phyloP scores from a whole-genome alignment of 2,797 vertebrate genomes.

The Fringilla coelebs region DNA sequence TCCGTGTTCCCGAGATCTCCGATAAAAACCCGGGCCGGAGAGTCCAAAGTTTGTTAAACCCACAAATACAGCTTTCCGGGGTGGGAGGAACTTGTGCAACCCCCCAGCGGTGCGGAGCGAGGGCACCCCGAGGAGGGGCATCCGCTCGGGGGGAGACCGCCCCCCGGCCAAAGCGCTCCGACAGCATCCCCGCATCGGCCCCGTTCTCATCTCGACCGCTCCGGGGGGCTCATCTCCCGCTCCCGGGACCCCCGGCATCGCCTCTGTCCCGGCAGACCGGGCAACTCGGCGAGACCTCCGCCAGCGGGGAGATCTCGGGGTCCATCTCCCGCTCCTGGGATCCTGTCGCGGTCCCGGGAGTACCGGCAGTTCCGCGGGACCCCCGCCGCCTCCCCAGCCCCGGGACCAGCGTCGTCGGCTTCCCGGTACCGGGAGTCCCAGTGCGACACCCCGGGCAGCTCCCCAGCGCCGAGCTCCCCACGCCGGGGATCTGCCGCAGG shows the following conservation, averaged over 20 bases:
- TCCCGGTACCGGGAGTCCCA: background rate
- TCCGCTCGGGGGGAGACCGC: background rate
- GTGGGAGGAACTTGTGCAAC: background rate
- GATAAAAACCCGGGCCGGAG: slow-evolving; percentile 23
- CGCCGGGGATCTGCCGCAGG: background rate
- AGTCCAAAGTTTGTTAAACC: slow-evolving; percentile 37
- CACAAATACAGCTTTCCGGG: background rate
- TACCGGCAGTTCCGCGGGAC: background rate
- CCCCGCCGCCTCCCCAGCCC: background rate
- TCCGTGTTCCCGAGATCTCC: background rate
- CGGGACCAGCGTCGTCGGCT: background rate
- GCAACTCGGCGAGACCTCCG: background rate
- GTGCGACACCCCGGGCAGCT: background rate
- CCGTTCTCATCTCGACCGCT: background rate
- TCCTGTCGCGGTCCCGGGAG: background rate
- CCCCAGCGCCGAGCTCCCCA: background rate
- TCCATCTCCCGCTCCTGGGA: background rate
- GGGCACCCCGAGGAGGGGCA: background rate
- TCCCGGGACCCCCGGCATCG: background rate
- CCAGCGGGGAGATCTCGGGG: background rate
- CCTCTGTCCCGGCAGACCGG: background rate
- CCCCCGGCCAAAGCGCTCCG: background rate
- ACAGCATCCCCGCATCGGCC: background rate
- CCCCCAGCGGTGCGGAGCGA: background rate
- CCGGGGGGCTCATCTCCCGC: background rate